Evolutionary conservation across 2,113 vertebrate species (phyloP).

Genomic region (Passer montanus): DNA sequence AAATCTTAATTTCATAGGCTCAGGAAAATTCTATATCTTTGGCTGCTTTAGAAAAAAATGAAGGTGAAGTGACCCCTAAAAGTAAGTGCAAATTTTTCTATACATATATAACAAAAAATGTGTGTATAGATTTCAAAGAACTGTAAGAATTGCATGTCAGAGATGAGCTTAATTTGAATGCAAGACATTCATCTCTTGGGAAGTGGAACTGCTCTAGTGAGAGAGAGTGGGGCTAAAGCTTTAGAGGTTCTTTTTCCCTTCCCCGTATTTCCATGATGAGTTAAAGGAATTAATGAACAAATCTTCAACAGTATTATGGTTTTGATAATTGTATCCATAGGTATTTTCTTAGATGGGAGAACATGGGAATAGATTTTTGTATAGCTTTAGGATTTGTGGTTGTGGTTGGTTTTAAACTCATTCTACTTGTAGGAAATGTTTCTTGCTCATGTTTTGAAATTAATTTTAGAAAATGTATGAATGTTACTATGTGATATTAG

Average conservation of each 20-base stretch:
- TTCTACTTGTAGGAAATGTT: background rate
- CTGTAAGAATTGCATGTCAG: background rate
- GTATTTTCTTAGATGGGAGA: background rate
- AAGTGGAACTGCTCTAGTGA: background rate
- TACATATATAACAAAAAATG: background rate
- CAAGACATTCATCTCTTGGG: background rate
- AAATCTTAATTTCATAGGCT: constrained; percentile 63
- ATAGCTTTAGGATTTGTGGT: background rate
- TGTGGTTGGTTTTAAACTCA: background rate
- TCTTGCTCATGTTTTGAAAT: background rate
- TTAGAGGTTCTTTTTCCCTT: background rate
- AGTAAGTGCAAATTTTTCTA: constrained; percentile 70
- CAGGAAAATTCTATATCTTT: constrained; percentile 80
- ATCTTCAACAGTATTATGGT: background rate
- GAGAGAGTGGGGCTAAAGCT: background rate
- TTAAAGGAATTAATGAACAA: background rate
- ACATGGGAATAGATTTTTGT: background rate
- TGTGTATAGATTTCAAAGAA: background rate
- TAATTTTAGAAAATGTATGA: background rate
- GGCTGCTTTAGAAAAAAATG: constrained; percentile 80
- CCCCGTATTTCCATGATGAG: background rate
- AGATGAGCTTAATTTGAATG: background rate
- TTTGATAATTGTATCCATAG: background rate
- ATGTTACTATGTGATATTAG: background rate
- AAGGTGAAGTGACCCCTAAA: constrained; percentile 70